phyloP scores from a whole-genome alignment of 2,888 invertebrate species.

The Poecilus cupreus region DNA sequence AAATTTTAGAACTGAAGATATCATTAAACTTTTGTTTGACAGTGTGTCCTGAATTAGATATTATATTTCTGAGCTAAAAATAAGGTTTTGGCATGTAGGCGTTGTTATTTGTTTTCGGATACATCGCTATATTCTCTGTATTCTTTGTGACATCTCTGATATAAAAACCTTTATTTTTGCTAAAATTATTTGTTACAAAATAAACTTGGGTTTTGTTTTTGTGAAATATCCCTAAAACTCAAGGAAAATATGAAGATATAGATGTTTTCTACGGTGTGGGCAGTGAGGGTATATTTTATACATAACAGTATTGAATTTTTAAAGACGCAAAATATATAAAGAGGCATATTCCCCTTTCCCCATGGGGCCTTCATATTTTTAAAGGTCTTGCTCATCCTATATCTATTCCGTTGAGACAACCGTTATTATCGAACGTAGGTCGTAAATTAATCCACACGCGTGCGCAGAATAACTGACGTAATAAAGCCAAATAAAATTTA shows the following conservation, averaged over 20 bases:
- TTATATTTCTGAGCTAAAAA: neutral
- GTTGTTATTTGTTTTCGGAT: neutral
- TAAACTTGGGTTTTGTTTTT: no score
- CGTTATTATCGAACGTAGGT: neutral
- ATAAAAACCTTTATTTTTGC: neutral
- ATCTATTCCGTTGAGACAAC: neutral
- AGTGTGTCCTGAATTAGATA: neutral
- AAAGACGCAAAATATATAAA: neutral
- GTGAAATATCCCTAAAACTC: no score
- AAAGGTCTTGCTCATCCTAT: neutral
- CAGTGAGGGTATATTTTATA: no score
- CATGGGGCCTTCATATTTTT: neutral
- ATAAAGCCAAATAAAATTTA: slow-evolving; percentile 19
- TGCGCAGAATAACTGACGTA: neutral
- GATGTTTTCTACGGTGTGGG: no score
- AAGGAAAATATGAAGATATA: no score
- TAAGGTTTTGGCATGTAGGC: neutral
- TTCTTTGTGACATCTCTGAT: neutral
- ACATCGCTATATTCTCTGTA: neutral
- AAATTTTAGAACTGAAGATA: neutral
- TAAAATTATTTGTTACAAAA: no score
- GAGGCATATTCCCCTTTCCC: neutral
- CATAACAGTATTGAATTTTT: neutral
- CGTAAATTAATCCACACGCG: slow-evolving; percentile 5
- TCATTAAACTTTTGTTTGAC: slow-evolving; percentile 1